Conservation (phyloP, 2,113 vertebrate species). For the Petromus typicus region DNA sequence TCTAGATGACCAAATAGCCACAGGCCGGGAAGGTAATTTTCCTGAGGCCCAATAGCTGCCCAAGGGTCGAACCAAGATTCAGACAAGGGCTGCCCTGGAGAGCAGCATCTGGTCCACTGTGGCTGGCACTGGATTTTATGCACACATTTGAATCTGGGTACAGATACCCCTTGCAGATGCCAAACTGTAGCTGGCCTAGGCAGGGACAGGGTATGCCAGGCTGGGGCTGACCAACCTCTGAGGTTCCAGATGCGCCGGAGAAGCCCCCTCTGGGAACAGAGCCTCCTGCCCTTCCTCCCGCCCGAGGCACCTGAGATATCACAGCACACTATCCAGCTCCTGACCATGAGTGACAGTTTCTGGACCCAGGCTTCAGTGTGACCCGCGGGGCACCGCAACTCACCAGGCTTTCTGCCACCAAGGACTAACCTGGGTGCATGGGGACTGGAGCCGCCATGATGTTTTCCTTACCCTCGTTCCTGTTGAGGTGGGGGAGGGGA, state of each 20-base stretch:
- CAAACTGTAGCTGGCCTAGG: neutral
- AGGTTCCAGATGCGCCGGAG: neutral
- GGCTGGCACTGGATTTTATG: neutral
- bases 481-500: neutral
- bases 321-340: neutral
- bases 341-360: accelerated
- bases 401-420: no score
- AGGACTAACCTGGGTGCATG: accelerated
- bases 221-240: neutral
- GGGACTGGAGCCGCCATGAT: accelerated
- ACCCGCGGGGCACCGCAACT: no score
- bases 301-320: neutral
- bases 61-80: neutral
- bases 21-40: neutral
- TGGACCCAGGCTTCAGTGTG: neutral
- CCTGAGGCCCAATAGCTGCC: neutral
- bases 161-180: neutral
- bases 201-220: neutral
- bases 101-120: neutral
- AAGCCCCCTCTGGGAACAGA: no score
- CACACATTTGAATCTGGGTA: neutral
- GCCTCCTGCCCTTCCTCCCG: neutral
- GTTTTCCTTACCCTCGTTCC: neutral
- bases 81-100: neutral
- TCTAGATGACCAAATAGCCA: neutral